Evolutionary conservation across 2,888 invertebrate genomes (phyloP).

Genomic region (Mesorhabditis belari): DNA sequence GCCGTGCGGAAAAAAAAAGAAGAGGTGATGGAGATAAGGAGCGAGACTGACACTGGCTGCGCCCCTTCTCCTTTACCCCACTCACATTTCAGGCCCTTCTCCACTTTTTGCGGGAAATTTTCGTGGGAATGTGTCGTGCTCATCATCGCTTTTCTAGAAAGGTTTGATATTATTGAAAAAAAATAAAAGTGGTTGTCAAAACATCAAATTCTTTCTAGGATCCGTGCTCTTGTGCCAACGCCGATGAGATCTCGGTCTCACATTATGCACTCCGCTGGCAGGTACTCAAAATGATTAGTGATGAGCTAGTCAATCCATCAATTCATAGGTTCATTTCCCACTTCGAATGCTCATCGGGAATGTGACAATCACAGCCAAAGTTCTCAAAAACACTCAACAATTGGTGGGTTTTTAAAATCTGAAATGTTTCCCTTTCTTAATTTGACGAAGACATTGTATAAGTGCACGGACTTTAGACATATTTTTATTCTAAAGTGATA

Average conservation of each 20-base stretch:
- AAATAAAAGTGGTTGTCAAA: too few species aligned
- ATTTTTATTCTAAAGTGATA: too few species aligned
- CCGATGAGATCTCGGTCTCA: conserved; percentile 33
- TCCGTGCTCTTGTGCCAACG: conserved; percentile 29
- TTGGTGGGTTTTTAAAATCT: conserved; percentile 36
- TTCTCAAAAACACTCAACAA: conserved; percentile 31
- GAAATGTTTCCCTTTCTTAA: background rate
- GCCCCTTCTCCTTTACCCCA: too few species aligned
- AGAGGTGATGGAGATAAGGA: too few species aligned
- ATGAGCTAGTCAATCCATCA: background rate
- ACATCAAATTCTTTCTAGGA: conserved; percentile 8
- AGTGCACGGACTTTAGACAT: too few species aligned
- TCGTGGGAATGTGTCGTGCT: background rate
- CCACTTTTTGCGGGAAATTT: too few species aligned
- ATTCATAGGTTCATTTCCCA: conserved; percentile 18
- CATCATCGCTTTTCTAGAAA: background rate
- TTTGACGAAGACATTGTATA: conserved; percentile 2
- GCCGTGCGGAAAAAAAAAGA: too few species aligned
- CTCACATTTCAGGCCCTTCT: too few species aligned
- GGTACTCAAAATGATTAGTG: conserved; percentile 17
- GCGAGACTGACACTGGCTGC: too few species aligned
- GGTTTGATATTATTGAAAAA: too few species aligned
- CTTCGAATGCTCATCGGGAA: conserved; percentile 37
- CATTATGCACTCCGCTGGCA: conserved; percentile 48
- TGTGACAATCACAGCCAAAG: conserved; percentile 31